A percentile compares a stretch with the other conserved stretches of the same genome.
Conservation (phyloP, 2,113 vertebrate species). For the Albula glossodonta region DNA sequence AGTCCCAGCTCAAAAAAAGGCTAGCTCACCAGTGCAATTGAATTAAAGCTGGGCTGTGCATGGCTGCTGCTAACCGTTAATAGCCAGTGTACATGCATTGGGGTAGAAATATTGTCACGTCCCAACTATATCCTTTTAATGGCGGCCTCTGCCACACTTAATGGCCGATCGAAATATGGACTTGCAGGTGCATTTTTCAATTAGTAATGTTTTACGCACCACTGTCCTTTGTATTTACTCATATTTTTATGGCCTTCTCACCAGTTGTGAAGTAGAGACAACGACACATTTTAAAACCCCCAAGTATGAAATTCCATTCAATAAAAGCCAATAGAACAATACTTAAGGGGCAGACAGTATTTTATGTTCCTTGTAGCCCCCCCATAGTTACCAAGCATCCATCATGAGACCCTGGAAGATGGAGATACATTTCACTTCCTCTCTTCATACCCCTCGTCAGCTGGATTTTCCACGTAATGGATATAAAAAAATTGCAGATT, state of each 20-base stretch:
- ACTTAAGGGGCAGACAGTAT: slow-evolving; percentile 49
- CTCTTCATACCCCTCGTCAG: slow-evolving; percentile 66
- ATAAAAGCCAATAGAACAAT: slow-evolving; percentile 53
- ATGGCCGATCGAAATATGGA: slow-evolving; percentile 32
- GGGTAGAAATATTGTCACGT: slow-evolving; percentile 39
- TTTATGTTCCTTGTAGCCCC: slow-evolving; percentile 53
- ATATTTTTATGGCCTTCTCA: slow-evolving; percentile 55
- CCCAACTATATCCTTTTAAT: slow-evolving; percentile 36
- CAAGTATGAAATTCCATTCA: slow-evolving; percentile 59
- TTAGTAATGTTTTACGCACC: slow-evolving; percentile 24
- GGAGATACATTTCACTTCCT: slow-evolving; percentile 57
- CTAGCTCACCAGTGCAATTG: slow-evolving; percentile 46
- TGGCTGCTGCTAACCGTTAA: slow-evolving; percentile 13
- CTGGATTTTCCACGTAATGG: slow-evolving; percentile 73
- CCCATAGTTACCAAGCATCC: slow-evolving; percentile 54
- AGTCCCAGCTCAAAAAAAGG: slow-evolving; percentile 46
- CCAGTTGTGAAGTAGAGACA: slow-evolving; percentile 45
- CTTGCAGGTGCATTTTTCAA: slow-evolving; percentile 30
- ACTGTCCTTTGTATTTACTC: slow-evolving; percentile 30
- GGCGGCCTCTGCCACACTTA: slow-evolving; percentile 40
- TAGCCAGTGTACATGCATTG: slow-evolving; percentile 15
- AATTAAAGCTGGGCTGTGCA: slow-evolving; percentile 43
- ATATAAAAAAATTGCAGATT: slow-evolving; percentile 72
- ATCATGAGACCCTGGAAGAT: slow-evolving; percentile 56
- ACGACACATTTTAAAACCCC: slow-evolving; percentile 48